Evolutionary conservation across 1,140 invertebrate species (phyloP).

Genomic region (Brachionus rotundiformis): DNA sequence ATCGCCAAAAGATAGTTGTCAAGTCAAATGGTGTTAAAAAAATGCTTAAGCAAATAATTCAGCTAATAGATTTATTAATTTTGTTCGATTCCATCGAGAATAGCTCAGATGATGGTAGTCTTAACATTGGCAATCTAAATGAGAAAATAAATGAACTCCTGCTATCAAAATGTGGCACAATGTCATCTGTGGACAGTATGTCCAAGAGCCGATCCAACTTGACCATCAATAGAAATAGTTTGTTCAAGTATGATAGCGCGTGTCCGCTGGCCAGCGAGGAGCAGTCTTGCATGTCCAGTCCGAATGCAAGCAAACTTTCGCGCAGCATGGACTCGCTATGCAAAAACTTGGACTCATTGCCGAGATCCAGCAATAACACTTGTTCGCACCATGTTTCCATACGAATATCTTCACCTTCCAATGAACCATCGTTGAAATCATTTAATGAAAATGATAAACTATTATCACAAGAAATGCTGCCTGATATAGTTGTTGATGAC

Average conservation of each 20-base stretch:
- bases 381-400: slow-evolving; percentile 10
- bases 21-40: slow-evolving; percentile 1
- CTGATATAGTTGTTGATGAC: background rate
- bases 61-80: background rate
- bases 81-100: background rate
- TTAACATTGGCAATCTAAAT: too few relatives aligned
- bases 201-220: background rate
- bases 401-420: background rate
- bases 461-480: background rate
- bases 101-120: too few relatives aligned
- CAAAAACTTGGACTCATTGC: background rate
- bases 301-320: background rate
- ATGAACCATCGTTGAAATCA: slow-evolving; percentile 11
- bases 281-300: slow-evolving; percentile 30
- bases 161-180: background rate
- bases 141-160: slow-evolving; percentile 3
- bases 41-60: background rate
- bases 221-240: background rate
- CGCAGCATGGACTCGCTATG: background rate
- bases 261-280: slow-evolving; percentile 45
- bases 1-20: slow-evolving; percentile 16
- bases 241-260: background rate
- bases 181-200: background rate
- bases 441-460: background rate
- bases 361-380: background rate